A percentile compares a stretch with the other conserved stretches of the same genome.
phyloP scores from a whole-genome alignment of 2,888 invertebrate genomes.

The Eulithis testata region DNA sequence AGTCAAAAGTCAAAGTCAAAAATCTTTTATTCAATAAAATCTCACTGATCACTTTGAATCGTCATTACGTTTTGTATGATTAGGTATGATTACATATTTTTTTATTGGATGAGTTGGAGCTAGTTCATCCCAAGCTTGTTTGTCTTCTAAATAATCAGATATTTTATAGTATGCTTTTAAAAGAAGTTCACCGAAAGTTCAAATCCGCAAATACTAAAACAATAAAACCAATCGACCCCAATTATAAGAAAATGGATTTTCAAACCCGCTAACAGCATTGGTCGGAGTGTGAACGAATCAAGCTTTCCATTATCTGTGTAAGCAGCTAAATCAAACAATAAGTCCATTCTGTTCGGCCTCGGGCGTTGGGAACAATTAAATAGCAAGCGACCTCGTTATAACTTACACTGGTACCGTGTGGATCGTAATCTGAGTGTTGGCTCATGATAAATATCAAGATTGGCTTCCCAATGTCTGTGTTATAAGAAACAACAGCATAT shows the following conservation, averaged over 20 bases:
- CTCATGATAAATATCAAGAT: slow-evolving; percentile 19
- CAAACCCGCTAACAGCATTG: slow-evolving; percentile 22
- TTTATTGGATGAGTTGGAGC: too few relatives aligned
- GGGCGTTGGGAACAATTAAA: slow-evolving; percentile 42
- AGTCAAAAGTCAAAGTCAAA: too few relatives aligned
- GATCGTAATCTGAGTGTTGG: slow-evolving; percentile 17
- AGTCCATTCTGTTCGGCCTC: slow-evolving; percentile 38
- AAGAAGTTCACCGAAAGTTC: too few relatives aligned
- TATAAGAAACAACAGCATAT: background rate
- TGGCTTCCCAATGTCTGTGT: slow-evolving; percentile 5
- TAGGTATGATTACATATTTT: too few relatives aligned
- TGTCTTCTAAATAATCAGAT: too few relatives aligned
- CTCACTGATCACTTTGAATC: too few relatives aligned
- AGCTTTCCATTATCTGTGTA: slow-evolving; percentile 32
- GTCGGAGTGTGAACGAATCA: slow-evolving; percentile 29
- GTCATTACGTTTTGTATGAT: too few relatives aligned
- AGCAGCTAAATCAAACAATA: slow-evolving; percentile 43
- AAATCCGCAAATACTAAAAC: background rate
- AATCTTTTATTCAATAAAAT: too few relatives aligned
- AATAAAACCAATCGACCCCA: slow-evolving; percentile 16
- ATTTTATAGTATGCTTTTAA: too few relatives aligned
- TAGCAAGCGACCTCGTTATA: slow-evolving; percentile 36
- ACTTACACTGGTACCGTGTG: slow-evolving; percentile 30
- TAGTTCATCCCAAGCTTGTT: too few relatives aligned
- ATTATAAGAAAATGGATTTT: slow-evolving; percentile 21